Evolutionary conservation across 1,140 invertebrate species (phyloP), one percentile per base, ranked within the genome.

Genomic region (Hycleus cichorii): DNA sequence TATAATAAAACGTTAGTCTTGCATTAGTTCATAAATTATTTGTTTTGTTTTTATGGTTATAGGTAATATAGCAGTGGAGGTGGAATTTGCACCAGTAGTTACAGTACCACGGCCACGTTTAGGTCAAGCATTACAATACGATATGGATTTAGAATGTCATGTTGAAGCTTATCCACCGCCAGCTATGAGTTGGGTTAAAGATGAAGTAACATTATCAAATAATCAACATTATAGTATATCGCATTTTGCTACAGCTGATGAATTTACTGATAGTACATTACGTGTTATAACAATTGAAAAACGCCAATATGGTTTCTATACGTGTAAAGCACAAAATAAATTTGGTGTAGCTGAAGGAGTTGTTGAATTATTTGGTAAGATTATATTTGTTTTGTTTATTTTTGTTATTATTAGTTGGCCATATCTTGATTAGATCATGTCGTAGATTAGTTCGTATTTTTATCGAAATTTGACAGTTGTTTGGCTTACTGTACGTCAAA

Each of bases 91-190:
- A 0, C 92, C 93, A 0, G 87, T 93, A 0, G 89, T 95, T 32
- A 86, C 83, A 3, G 88, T 91, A 10, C 87, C 89, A 0, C 77
- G 88, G 46, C 89, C 89, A 0, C 78, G 89, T 9, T 76, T 94
- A 11, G 89, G 89, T 18, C 87, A 95, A 80, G 92, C 92, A 3
- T 73, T 95, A 4, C 90, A 93, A 71, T 95, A 92, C 66, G 90
- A 95, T 64, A 93, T 93, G 87, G 91, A 95, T 69, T 71, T 96
- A 54, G 90, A 93, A 67, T 96, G 93, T 69, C 90, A 93, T 67
- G 86, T 95, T 2, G 91, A 94, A 75, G 91, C 92, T 0, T 95
- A 93, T 75, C 93, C 93, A 6, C 89, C 89, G 11, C 91, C 92
- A 4, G 88, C 89, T 1, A 91, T 95, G 52, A 79, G 82, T 3